A percentile compares a stretch with the other conserved stretches of the same genome.
Conservation (phyloP, 1,140 invertebrate species). For the Schlechtendalia chinensis region DNA sequence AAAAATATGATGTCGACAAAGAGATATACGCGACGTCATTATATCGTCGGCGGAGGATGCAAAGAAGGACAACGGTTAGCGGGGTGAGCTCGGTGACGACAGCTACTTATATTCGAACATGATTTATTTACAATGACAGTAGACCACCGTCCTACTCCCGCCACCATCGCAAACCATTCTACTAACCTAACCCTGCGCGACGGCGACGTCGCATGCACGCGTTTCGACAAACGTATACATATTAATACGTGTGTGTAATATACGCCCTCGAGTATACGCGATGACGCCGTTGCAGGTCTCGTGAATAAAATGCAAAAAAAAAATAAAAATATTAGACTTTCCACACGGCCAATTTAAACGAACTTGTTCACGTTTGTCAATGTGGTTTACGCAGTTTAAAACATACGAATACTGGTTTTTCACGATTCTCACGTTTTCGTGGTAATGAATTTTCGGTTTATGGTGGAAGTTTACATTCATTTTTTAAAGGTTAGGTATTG, state of each 20-base stretch:
- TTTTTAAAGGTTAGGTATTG: too few species aligned
- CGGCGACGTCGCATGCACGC: not conserved
- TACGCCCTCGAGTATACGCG: not conserved
- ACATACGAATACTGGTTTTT: too few species aligned
- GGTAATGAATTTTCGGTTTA: too few species aligned
- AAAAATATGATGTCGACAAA: constrained; percentile 18
- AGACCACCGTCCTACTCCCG: not conserved
- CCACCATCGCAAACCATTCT: not conserved
- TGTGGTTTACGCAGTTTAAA: too few species aligned
- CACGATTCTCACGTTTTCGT: too few species aligned
- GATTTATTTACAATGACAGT: constrained; percentile 20
- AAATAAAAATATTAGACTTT: too few species aligned
- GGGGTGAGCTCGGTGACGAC: too few species aligned
- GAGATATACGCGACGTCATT: constrained; percentile 11
- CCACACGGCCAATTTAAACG: not conserved
- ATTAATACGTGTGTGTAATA: not conserved
- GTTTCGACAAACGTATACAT: not conserved
- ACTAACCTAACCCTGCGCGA: too few species aligned
- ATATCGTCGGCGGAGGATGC: not conserved
- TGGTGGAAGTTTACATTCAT: too few species aligned
- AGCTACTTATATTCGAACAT: constrained; percentile 23
- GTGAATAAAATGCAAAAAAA: not conserved
- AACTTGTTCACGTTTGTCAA: too few species aligned
- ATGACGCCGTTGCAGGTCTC: not conserved
- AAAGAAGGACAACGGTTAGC: too few species aligned